These are phyloP conservation scores for Mugil cephalus DNA, from an alignment of 2,113 vertebrate species.

Conservation along the genomic window DNA sequence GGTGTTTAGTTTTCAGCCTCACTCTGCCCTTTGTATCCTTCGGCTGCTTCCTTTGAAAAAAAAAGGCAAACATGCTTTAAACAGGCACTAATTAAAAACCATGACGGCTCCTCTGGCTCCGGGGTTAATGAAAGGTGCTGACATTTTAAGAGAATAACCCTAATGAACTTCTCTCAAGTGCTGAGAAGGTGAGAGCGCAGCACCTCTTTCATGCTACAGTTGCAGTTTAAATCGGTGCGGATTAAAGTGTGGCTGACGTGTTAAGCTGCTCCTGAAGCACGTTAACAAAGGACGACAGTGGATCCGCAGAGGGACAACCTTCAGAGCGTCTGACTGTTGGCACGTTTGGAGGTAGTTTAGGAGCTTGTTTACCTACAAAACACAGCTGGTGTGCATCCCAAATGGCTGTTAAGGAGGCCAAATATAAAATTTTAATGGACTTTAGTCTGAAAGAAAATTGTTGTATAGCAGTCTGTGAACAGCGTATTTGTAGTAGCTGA, in stretches of 20 bases:
- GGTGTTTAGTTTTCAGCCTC: constrained; percentile 38
- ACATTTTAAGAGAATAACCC: constrained; percentile 51
- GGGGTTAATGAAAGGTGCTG: constrained; percentile 53
- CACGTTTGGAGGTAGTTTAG: constrained; percentile 5
- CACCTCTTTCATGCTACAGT: constrained; percentile 32
- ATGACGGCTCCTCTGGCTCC: constrained; percentile 31
- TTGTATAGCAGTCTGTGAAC: too few species aligned
- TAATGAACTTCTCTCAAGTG: constrained; percentile 54
- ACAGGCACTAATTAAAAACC: constrained; percentile 60
- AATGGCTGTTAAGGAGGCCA: constrained; percentile 6
- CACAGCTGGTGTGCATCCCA: constrained; percentile 45
- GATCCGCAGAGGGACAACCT: not conserved
- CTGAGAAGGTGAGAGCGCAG: constrained; percentile 31
- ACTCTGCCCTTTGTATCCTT: constrained; percentile 39
- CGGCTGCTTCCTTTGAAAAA: constrained; percentile 56
- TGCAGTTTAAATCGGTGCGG: constrained; percentile 30
- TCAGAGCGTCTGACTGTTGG: not conserved
- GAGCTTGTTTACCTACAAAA: constrained; percentile 43
- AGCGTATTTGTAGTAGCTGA: too few species aligned
- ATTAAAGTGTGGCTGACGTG: constrained; percentile 21
- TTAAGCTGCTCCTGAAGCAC: constrained; percentile 2
- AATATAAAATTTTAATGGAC: constrained; percentile 37
- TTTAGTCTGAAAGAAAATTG: constrained; percentile 5
- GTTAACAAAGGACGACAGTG: constrained; percentile 44
- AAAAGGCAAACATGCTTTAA: constrained; percentile 54